Base-by-base conservation (phyloP, 2,888 invertebrate genomes). In the Rhaphigaster nebulosa region DNA sequence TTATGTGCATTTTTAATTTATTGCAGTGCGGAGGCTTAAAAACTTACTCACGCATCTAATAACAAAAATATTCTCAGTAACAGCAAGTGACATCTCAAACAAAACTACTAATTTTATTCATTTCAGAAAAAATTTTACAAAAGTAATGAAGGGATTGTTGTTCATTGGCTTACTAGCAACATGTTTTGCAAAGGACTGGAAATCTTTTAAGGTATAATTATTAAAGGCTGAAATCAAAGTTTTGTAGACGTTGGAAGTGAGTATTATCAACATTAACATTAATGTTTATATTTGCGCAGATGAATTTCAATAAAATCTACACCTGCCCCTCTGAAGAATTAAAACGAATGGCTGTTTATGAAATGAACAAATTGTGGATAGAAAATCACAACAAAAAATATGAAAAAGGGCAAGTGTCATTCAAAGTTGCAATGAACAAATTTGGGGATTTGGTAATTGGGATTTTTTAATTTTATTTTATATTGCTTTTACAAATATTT, bases 341-440 rank as follows among this genome's bases (percentile, higher is more conserved):
- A 65, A 88, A 41, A 38, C 29, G 60, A 38, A 54, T 88, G 54
- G 20, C 54, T 60, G 60, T 65, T 13, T 88, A 38, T 60, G 41
- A 60, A n/a, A 98, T 98, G 93, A 98, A 98, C 94, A 96, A 96
- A 93, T 96, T 96, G 93, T 96, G 96, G 94, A 96, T 98, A 93
- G 97, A 97, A 88, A 95, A 96, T 93, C 98, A 98, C 94, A 98
- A 98, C 95, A 95, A 96, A 93, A 94, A 95, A 91, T 97, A 94
- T 94, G 95, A 95, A 92, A 93, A 94, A 93, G 97, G 97, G 0
- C 93, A 95, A 90, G 95, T 96, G 52, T 93, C 95, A 15, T 98
- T 94, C 94, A 95, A 95, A 93, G 94, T 97, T 92, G 95, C 94
- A 90, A 94, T 97, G 93, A 98, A 98, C 94, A 96, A 98, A 94